Percentiles rank a stretch among this genome's conserved stretches.
Conservation (phyloP, 2,797 vertebrate genomes). For the Myotis planiceps region DNA sequence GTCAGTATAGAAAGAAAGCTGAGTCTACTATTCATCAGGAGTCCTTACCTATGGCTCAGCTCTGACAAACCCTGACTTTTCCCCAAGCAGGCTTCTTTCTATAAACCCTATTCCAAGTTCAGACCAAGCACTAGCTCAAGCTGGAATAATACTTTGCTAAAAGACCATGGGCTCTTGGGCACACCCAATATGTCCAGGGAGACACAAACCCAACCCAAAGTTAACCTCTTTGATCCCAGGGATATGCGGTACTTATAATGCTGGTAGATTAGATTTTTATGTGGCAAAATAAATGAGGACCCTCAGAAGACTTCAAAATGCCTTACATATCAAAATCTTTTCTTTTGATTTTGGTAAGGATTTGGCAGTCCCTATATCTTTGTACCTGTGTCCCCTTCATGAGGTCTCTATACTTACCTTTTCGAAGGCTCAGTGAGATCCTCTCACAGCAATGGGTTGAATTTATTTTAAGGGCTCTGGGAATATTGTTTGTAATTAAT, state of each 20-base stretch:
- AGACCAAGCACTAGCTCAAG: background rate
- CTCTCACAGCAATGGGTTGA: background rate
- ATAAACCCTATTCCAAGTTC: background rate
- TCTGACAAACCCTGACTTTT: background rate
- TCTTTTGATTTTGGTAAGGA: background rate
- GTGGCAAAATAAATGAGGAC: background rate
- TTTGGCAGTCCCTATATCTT: background rate
- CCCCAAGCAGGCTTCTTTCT: background rate
- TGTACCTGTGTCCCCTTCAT: background rate
- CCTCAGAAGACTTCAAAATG: conserved; percentile 10
- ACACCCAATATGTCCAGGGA: background rate
- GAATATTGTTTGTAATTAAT: background rate
- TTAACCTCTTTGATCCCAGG: background rate
- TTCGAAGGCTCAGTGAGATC: background rate
- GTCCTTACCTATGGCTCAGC: background rate
- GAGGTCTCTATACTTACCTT: background rate
- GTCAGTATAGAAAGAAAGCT: background rate
- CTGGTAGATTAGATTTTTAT: background rate
- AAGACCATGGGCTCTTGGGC: background rate
- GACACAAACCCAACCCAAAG: conserved; percentile 14
- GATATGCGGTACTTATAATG: background rate
- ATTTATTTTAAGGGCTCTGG: background rate
- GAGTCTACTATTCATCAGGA: background rate
- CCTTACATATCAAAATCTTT: background rate
- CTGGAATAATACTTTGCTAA: background rate